These are phyloP conservation scores for Hydrotaea cyrtoneurina DNA, from an alignment of 2,888 invertebrate genomes.

Conservation along the genomic window DNA sequence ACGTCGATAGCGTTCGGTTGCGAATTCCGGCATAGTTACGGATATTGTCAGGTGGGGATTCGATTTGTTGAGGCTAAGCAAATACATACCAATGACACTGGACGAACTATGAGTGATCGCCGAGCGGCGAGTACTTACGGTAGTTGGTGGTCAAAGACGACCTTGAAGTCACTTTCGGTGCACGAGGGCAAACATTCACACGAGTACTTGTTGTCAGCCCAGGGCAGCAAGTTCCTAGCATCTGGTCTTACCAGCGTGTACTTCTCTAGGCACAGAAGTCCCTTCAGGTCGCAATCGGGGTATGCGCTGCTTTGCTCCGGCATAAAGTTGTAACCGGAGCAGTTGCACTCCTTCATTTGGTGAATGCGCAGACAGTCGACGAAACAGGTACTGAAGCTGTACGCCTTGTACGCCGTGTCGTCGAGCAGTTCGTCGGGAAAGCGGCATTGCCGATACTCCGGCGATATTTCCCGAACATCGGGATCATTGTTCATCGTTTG, in stretches of 20 bases:
- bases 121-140: conserved; percentile 60
- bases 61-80: conserved; percentile 60
- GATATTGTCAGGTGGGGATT: conserved; percentile 67
- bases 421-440: conserved; percentile 84
- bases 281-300: conserved; percentile 83
- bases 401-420: conserved; percentile 83
- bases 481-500: conserved; percentile 86
- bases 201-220: conserved; percentile 66
- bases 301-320: conserved; percentile 76
- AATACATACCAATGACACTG: not conserved
- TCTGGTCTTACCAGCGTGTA: conserved; percentile 74
- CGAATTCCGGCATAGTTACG: conserved; percentile 74
- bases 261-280: conserved; percentile 83
- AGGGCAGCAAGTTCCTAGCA: conserved; percentile 81
- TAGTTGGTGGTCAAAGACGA: conserved; percentile 74
- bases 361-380: conserved; percentile 85
- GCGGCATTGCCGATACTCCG: conserved; percentile 86
- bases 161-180: conserved; percentile 85
- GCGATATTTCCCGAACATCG: conserved; percentile 83
- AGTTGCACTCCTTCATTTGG: conserved; percentile 84
- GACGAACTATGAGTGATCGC: conserved; percentile 33
- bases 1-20: conserved; percentile 81
- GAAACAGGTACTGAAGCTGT: conserved; percentile 88
- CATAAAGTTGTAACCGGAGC: conserved; percentile 85
- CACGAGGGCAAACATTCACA: conserved; percentile 88